phyloP scores from a whole-genome alignment of 2,113 vertebrate species.

The Dasyprocta punctata region DNA sequence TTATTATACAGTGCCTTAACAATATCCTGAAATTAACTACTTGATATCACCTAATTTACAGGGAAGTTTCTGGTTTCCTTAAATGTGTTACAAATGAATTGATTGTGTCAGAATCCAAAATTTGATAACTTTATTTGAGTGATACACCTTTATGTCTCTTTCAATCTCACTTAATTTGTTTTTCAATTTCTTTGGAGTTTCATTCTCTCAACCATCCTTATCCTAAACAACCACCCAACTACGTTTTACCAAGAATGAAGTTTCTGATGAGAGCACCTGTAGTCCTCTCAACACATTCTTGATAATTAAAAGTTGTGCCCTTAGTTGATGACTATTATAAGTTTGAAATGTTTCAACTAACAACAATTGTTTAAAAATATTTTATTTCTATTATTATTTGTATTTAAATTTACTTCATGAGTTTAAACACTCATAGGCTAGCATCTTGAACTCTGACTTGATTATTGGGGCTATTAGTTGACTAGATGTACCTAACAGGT shows the following conservation, averaged over 20 bases:
- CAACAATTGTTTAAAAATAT: not conserved
- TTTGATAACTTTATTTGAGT: not conserved
- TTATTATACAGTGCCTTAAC: not conserved
- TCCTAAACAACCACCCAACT: not conserved
- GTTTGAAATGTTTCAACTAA: not conserved
- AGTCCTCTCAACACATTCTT: not conserved
- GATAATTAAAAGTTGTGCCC: not conserved
- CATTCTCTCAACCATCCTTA: not conserved
- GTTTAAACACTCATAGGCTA: not conserved
- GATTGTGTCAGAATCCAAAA: not conserved
- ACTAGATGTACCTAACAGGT: not conserved
- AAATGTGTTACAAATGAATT: not conserved
- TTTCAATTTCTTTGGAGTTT: not conserved
- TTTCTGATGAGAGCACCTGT: not conserved
- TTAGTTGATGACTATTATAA: not conserved
- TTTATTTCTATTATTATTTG: not conserved
- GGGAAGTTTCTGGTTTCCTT: not conserved
- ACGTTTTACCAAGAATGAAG: not conserved
- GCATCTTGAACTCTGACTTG: not conserved
- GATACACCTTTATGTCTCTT: not conserved
- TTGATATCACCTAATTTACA: not conserved
- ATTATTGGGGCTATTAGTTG: not conserved
- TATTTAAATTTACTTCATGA: not conserved
- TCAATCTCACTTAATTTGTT: not conserved
- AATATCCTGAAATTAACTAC: not conserved